These are phyloP conservation scores for Capreolus pygargus DNA, from an alignment of 2,113 vertebrate genomes.

Conservation along the genomic window DNA sequence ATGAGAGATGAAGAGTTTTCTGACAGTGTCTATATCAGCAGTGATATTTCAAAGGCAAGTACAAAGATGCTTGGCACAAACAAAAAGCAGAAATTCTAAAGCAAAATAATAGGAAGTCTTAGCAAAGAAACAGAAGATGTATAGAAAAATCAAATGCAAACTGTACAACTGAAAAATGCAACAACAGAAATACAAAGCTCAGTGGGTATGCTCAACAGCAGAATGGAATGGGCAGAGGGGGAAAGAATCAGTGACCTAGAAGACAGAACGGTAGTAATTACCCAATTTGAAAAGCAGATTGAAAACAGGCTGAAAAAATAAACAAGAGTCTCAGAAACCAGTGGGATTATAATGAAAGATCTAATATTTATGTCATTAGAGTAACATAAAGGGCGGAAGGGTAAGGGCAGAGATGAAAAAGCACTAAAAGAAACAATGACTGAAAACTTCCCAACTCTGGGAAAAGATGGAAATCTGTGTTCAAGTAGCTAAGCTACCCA, in stretches of 20 bases:
- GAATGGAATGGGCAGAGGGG: background rate
- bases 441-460: background rate
- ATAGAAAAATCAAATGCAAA: background rate
- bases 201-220: background rate
- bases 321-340: background rate
- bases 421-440: background rate
- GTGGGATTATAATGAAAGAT: background rate
- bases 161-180: background rate
- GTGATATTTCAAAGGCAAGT: background rate
- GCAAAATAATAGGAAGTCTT: background rate
- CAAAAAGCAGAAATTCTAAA: background rate
- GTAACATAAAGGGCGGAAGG: background rate
- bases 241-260: background rate
- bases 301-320: background rate
- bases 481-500: background rate
- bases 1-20: background rate
- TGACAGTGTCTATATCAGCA: background rate
- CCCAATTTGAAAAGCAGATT: background rate
- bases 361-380: background rate
- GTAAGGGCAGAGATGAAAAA: background rate
- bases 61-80: background rate
- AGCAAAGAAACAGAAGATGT: background rate
- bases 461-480: background rate
- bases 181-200: background rate
- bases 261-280: background rate